A percentile compares a stretch with the other conserved stretches of the same genome.
phyloP scores from a whole-genome alignment of 23 tunicate genomes.

The Aplidium turbinatum region DNA sequence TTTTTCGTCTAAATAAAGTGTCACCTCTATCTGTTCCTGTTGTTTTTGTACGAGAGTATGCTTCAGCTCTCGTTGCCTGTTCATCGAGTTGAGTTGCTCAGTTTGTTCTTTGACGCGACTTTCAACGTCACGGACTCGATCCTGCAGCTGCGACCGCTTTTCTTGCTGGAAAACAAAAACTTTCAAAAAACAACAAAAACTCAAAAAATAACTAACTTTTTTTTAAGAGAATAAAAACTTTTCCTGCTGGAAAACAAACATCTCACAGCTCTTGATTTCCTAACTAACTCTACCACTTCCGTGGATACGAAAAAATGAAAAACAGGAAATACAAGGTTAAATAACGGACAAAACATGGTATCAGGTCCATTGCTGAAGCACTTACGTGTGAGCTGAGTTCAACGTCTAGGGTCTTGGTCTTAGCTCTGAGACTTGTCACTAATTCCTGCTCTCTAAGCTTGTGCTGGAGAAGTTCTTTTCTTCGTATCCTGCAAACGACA shows the following conservation, averaged over 20 bases:
- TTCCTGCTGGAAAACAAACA: too few relatives aligned
- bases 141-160: constrained; percentile 57
- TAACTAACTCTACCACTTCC: too few relatives aligned
- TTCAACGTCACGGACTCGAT: constrained; percentile 59
- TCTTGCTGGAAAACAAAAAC: constrained; percentile 49
- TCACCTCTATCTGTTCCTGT: constrained; percentile 77
- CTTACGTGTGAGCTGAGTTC: constrained; percentile 68
- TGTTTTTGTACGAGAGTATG: constrained; percentile 57
- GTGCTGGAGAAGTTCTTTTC: constrained; percentile 74
- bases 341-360: too few relatives aligned
- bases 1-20: neutral
- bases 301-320: too few relatives aligned
- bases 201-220: too few relatives aligned
- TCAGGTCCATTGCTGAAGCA: too few relatives aligned
- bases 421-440: constrained; percentile 78
- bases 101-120: constrained; percentile 67
- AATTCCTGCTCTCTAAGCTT: constrained; percentile 79
- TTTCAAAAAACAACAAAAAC: too few relatives aligned
- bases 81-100: constrained; percentile 44
- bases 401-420: constrained; percentile 77
- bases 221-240: too few relatives aligned
- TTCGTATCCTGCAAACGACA: constrained; percentile 41
- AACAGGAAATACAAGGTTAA: too few relatives aligned
- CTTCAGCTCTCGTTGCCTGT: constrained; percentile 72
- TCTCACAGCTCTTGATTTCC: too few relatives aligned